Percentiles rank a stretch among this genome's conserved stretches.
Evolutionary conservation across 2,113 vertebrate species (phyloP).

Genomic region (Melanostigma gelatinosum): DNA sequence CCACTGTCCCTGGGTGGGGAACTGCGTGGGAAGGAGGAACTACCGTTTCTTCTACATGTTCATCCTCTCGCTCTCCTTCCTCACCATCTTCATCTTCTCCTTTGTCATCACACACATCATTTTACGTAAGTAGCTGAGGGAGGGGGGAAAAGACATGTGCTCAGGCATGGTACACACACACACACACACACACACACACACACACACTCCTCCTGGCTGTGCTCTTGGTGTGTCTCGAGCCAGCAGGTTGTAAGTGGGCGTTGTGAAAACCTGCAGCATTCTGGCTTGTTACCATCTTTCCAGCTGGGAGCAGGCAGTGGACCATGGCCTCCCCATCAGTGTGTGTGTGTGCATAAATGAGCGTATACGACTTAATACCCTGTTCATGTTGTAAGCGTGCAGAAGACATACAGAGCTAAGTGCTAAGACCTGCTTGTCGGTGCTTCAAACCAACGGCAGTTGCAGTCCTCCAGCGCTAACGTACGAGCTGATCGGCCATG

Average conservation of each 20-base stretch:
- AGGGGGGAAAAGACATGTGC: background rate
- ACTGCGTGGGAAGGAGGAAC: slow-evolving; percentile 99
- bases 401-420: background rate
- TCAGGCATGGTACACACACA: slow-evolving; percentile 11
- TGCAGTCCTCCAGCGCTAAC: background rate
- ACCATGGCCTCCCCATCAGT: slow-evolving; percentile 21
- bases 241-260: slow-evolving; percentile 74
- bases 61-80: slow-evolving; percentile 99
- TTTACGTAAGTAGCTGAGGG: slow-evolving; percentile 89
- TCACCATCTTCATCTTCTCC: slow-evolving; percentile 99
- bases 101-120: slow-evolving; percentile 98
- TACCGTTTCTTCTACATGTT: slow-evolving; percentile 99
- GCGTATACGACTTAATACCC: background rate
- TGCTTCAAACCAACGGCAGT: background rate
- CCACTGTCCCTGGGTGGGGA: slow-evolving; percentile 99
- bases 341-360: slow-evolving; percentile 3
- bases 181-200: slow-evolving; percentile 11
- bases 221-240: slow-evolving; percentile 45
- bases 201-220: slow-evolving; percentile 30
- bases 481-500: background rate
- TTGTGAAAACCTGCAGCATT: slow-evolving; percentile 59
- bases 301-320: slow-evolving; percentile 60
- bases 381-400: background rate
- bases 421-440: background rate
- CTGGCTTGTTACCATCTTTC: slow-evolving; percentile 63